Evolutionary conservation across 2,797 vertebrate genomes (phyloP), one percentile per base, ranked within the genome.

Genomic region (Scleropages formosus): DNA sequence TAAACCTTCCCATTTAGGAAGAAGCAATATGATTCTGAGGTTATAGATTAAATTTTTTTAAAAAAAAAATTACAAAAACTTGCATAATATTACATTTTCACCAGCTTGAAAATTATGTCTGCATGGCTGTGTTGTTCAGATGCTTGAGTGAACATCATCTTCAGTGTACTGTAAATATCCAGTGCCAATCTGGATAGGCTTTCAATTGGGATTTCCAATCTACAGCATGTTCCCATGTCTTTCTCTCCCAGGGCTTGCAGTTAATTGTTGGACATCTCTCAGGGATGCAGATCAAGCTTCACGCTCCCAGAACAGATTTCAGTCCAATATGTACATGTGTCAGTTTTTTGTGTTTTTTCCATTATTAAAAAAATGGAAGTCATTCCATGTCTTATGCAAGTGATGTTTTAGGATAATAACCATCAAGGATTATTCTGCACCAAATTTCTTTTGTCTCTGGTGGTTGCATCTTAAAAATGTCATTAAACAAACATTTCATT

Each of bases 91-190:
- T 39, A 65, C 62, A 66, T 75, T 74, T 68, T 53, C 10, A 77
- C 59, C 13, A 76, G 73, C 76, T 58, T 59, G 74, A 49, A 80
- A 79, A 80, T 80, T 68, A 79, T 77, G 77, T 72, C 74, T 64
- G 78, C 24, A 79, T 80, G 65, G 58, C 74, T 75, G 75, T 59
- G 87, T 89, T 87, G 88, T 92, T 90, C 87, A 80, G 82, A 89
- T 86, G 88, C 88, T 88, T 86, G 87, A 85, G 66, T 89, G 87
- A 80, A 39, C 82, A 80, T 88, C 83, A 84, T 87, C 87, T 80
- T 79, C 88, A 90, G 82, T 87, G 85, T 90, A 89, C 86, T 90
- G 88, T 91, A 88, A 91, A 91, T 82, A 80, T 88, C 86, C 87
- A 84, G 82, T 87, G 82, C 87, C 84, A 88, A 85, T 87, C 85